Percentiles rank a stretch among this genome's conserved stretches.
These are phyloP conservation scores for Hypsopygia costalis DNA, from an alignment of 2,888 invertebrate species.

Conservation along the genomic window DNA sequence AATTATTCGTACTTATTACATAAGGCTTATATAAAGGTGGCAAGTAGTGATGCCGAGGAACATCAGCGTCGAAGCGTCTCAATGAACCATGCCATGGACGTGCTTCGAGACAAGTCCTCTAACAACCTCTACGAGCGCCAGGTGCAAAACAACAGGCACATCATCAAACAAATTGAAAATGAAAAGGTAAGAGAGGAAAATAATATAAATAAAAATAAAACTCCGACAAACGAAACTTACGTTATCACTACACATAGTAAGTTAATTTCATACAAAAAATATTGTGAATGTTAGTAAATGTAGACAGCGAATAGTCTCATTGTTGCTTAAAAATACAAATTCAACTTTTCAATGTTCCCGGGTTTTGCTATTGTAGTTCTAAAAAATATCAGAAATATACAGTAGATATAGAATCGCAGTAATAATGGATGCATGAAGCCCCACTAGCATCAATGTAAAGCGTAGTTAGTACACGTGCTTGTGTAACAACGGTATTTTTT, in stretches of 20 bases:
- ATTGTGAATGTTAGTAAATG: no score
- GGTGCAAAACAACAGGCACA: conserved; percentile 52
- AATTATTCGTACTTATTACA: background rate
- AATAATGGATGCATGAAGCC: conserved; percentile 3
- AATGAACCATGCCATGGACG: conserved; percentile 60
- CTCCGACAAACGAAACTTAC: no score
- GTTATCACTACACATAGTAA: no score
- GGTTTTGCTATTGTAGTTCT: conserved; percentile 15
- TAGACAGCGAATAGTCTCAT: no score
- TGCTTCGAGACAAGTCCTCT: conserved; percentile 51
- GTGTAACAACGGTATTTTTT: conserved; percentile 7
- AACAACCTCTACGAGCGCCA: conserved; percentile 47
- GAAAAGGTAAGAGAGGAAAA: conserved; percentile 50
- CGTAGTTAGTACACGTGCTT: conserved; percentile 2
- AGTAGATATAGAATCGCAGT: conserved; percentile 15
- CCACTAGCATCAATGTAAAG: background rate
- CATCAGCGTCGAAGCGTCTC: conserved; percentile 53
- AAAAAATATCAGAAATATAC: background rate
- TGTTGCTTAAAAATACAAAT: no score
- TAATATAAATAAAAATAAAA: background rate
- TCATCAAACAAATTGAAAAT: conserved; percentile 60
- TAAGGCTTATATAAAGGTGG: conserved; percentile 44
- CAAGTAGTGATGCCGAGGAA: conserved; percentile 34
- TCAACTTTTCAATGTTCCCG: background rate
- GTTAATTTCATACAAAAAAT: no score